A percentile compares a stretch with the other conserved stretches of the same genome.
Evolutionary conservation across 2,797 vertebrate species (phyloP).

Genomic region (Hypotaenidia okinawae): DNA sequence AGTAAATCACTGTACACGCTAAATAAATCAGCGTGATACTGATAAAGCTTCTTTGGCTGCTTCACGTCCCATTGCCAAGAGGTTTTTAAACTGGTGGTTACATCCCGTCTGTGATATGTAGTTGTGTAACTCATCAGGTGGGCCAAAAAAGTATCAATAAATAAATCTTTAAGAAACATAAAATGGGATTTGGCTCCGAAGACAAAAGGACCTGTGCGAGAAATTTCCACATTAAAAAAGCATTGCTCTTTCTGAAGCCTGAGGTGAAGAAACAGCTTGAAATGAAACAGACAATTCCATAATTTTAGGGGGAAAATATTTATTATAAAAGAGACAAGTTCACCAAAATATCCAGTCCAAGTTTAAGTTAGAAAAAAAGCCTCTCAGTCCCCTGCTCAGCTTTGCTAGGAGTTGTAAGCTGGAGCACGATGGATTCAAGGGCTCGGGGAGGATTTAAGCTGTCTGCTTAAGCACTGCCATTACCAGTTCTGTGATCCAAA

Average conservation of each 20-base stretch:
- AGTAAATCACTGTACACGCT: slow-evolving; percentile 47
- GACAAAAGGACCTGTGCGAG: slow-evolving; percentile 57
- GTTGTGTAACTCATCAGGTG: slow-evolving; percentile 72
- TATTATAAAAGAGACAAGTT: slow-evolving; percentile 74
- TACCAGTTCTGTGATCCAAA: neutral
- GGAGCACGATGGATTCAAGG: neutral
- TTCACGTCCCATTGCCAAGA: neutral
- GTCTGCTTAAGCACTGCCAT: neutral
- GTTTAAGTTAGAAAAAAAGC: slow-evolving; percentile 46
- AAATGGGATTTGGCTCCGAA: slow-evolving; percentile 73
- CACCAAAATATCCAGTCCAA: slow-evolving; percentile 70
- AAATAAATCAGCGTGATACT: slow-evolving; percentile 57
- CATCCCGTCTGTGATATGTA: slow-evolving; percentile 51
- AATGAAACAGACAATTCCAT: slow-evolving; percentile 77
- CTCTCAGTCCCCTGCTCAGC: neutral
- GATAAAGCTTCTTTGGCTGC: slow-evolving; percentile 60
- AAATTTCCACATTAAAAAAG: slow-evolving; percentile 84
- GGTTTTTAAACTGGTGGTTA: slow-evolving; percentile 50
- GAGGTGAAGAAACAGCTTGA: slow-evolving; percentile 70
- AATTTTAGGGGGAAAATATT: slow-evolving; percentile 77
- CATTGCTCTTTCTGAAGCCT: slow-evolving; percentile 68
- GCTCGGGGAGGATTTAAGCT: neutral
- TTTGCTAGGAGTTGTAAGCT: neutral
- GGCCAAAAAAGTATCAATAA: slow-evolving; percentile 73
- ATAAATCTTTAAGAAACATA: slow-evolving; percentile 74